phyloP scores from a whole-genome alignment of 2,113 vertebrate species.

The Rhabdomys dilectus region DNA sequence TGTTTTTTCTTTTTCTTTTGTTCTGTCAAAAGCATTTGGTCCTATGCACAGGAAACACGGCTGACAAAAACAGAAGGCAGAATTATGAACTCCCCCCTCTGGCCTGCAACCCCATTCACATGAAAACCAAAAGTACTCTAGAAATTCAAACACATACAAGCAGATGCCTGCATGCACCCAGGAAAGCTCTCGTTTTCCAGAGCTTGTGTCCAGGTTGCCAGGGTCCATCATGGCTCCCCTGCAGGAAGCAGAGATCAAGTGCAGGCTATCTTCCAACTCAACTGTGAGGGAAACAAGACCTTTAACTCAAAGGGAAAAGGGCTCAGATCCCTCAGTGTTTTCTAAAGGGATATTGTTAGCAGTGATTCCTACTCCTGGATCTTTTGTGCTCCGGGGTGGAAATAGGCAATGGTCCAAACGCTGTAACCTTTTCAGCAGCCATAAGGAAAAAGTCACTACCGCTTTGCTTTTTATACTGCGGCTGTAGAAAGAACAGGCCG shows the following conservation, averaged over 20 bases:
- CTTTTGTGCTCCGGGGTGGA: conserved; percentile 68
- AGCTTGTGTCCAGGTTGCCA: background rate
- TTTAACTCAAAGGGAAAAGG: conserved; percentile 48
- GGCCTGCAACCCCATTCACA: background rate
- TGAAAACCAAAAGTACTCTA: background rate
- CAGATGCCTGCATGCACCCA: background rate
- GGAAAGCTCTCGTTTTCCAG: background rate
- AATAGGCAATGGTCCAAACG: conserved; percentile 64
- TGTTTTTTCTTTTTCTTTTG: background rate
- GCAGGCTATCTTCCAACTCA: background rate
- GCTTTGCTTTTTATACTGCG: conserved; percentile 53
- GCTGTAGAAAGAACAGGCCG: conserved; percentile 13
- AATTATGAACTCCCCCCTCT: background rate
- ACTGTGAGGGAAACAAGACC: background rate
- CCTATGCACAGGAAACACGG: too few species aligned
- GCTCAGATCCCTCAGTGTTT: background rate
- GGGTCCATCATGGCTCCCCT: background rate
- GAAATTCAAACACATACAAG: background rate
- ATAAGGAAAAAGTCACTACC: conserved; percentile 74
- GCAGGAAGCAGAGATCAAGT: conserved; percentile 21
- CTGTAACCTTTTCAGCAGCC: conserved; percentile 75
- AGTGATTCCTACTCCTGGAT: conserved; percentile 52
- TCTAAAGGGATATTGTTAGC: conserved; percentile 67
- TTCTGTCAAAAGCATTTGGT: background rate
- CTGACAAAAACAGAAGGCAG: background rate